These are phyloP conservation scores for Distichodus sexfasciatus DNA, from an alignment of 2,797 vertebrate species.

Conservation along the genomic window DNA sequence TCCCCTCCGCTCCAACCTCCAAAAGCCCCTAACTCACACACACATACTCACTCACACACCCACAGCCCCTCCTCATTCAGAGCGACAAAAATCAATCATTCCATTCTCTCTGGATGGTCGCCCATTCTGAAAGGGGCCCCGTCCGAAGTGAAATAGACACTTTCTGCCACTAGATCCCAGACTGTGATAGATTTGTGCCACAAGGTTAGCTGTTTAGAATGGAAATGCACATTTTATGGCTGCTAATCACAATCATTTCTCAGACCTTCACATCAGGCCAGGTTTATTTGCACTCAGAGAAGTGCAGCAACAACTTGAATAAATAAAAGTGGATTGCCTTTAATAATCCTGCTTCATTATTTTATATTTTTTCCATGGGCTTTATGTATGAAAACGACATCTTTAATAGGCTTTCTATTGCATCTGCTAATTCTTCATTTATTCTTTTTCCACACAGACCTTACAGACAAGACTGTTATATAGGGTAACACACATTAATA, in stretches of 20 bases:
- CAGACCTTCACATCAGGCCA: slow-evolving; percentile 54
- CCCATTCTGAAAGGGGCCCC: slow-evolving; percentile 72
- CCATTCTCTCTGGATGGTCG: slow-evolving; percentile 77
- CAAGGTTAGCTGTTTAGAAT: slow-evolving; percentile 67
- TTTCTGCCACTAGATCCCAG: slow-evolving; percentile 68
- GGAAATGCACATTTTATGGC: slow-evolving; percentile 69
- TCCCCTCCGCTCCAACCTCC: slow-evolving; percentile 46
- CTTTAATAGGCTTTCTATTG: too few relatives aligned
- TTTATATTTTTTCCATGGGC: too few relatives aligned
- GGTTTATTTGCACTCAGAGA: slow-evolving; percentile 12
- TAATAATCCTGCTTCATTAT: neutral
- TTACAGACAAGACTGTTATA: too few relatives aligned
- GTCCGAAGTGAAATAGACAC: slow-evolving; percentile 78
- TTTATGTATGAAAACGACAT: too few relatives aligned
- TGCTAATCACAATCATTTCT: slow-evolving; percentile 74
- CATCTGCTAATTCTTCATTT: too few relatives aligned
- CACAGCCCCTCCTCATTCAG: slow-evolving; percentile 72
- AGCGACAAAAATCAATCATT: slow-evolving; percentile 80
- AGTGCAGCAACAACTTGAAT: neutral
- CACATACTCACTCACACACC: slow-evolving; percentile 25
- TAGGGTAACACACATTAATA: too few relatives aligned
- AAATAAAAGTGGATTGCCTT: neutral
- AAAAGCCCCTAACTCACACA: too few relatives aligned
- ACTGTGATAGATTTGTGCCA: slow-evolving; percentile 72
- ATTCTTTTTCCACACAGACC: too few relatives aligned